Evolutionary conservation across 2,888 invertebrate genomes (phyloP).

Genomic region (Coleophora deauratella): DNA sequence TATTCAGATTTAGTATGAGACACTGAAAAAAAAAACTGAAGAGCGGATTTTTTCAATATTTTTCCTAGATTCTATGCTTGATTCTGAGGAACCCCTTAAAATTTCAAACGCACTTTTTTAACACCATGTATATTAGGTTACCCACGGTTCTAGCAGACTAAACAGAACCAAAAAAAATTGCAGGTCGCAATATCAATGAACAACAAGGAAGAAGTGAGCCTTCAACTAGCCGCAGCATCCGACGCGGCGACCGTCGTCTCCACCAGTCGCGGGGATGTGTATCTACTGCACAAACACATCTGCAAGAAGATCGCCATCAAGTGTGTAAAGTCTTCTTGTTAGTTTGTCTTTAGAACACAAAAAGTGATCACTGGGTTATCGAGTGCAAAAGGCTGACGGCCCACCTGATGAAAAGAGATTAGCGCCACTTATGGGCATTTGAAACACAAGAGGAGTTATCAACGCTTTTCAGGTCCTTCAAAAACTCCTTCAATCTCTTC

Average conservation of each 20-base stretch:
- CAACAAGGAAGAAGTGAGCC: slow-evolving; percentile 56
- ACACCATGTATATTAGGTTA: too few relatives aligned
- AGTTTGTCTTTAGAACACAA: neutral
- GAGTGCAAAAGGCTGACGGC: neutral
- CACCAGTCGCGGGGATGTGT: slow-evolving; percentile 79
- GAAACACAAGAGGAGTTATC: too few relatives aligned
- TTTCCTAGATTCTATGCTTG: too few relatives aligned
- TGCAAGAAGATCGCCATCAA: slow-evolving; percentile 80
- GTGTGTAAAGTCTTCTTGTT: slow-evolving; percentile 25
- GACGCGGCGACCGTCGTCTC: slow-evolving; percentile 81
- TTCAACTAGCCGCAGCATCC: slow-evolving; percentile 74
- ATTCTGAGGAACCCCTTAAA: too few relatives aligned
- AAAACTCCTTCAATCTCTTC: too few relatives aligned
- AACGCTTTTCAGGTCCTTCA: too few relatives aligned
- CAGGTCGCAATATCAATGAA: slow-evolving; percentile 59
- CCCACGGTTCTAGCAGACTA: too few relatives aligned
- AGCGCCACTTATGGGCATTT: too few relatives aligned
- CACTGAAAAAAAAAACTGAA: too few relatives aligned
- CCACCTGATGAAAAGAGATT: neutral
- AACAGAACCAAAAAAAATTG: neutral
- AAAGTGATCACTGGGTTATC: neutral
- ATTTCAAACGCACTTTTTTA: too few relatives aligned
- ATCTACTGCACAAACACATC: slow-evolving; percentile 79
- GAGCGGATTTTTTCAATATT: too few relatives aligned
- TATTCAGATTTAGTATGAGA: too few relatives aligned